Conservation (phyloP, 2,113 vertebrate species). For the Anser brachyrhynchus region DNA sequence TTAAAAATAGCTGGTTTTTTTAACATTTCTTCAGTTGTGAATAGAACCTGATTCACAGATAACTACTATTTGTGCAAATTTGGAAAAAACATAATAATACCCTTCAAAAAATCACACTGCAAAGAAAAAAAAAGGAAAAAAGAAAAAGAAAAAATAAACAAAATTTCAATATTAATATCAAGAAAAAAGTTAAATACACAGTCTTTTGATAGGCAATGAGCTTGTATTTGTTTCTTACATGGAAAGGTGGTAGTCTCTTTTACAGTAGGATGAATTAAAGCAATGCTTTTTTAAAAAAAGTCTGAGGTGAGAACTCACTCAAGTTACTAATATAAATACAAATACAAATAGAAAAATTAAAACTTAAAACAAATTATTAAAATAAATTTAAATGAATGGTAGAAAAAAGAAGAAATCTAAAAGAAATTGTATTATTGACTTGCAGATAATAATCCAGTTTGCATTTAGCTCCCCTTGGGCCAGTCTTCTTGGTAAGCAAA, state of each 20-base stretch:
- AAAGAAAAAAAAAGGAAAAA: background rate
- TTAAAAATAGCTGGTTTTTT: background rate
- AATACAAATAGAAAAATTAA: background rate
- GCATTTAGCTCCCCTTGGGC: background rate
- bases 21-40: background rate
- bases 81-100: background rate
- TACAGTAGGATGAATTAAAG: background rate
- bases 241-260: background rate
- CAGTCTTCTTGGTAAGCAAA: background rate
- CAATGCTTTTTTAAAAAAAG: accelerated
- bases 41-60: background rate
- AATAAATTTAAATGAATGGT: background rate
- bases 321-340: background rate
- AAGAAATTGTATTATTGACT: background rate
- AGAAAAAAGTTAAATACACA: background rate
- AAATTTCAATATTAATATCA: background rate
- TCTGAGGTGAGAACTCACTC: background rate
- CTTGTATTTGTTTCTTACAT: background rate
- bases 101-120: background rate
- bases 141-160: background rate
- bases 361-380: background rate
- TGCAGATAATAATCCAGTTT: background rate
- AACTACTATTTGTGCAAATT: background rate
- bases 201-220: background rate
- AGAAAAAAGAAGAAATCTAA: background rate